These are phyloP conservation scores for Psilopogon haemacephalus DNA, from an alignment of 2,113 vertebrate species.

Conservation along the genomic window DNA sequence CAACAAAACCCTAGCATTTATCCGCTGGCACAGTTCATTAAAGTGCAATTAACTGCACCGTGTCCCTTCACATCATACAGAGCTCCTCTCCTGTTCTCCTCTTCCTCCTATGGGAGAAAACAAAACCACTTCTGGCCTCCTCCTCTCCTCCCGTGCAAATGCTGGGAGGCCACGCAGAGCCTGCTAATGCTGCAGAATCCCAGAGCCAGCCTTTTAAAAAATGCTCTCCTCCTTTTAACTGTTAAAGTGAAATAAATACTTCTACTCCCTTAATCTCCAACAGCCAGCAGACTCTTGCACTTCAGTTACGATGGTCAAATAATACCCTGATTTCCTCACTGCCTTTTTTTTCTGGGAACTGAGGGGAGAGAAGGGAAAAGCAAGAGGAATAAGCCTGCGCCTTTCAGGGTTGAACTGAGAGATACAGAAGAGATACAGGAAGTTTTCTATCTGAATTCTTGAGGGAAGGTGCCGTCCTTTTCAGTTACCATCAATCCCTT, in stretches of 20 bases:
- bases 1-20: neutral
- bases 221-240: neutral
- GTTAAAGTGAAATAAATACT: neutral
- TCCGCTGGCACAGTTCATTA: neutral
- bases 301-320: neutral
- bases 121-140: neutral
- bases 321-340: neutral
- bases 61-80: neutral
- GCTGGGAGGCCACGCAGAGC: neutral
- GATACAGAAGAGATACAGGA: neutral
- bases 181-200: neutral
- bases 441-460: neutral
- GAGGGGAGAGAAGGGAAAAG: neutral
- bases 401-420: neutral
- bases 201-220: neutral
- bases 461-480: neutral
- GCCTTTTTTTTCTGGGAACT: neutral
- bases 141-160: neutral
- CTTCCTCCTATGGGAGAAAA: neutral
- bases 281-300: neutral
- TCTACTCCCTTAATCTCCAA: neutral
- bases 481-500: neutral
- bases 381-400: neutral
- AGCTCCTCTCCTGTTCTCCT: neutral
- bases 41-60: neutral